These are phyloP conservation scores for Papilio polytes DNA, from an alignment of 1,140 invertebrate genomes.

Conservation along the genomic window DNA sequence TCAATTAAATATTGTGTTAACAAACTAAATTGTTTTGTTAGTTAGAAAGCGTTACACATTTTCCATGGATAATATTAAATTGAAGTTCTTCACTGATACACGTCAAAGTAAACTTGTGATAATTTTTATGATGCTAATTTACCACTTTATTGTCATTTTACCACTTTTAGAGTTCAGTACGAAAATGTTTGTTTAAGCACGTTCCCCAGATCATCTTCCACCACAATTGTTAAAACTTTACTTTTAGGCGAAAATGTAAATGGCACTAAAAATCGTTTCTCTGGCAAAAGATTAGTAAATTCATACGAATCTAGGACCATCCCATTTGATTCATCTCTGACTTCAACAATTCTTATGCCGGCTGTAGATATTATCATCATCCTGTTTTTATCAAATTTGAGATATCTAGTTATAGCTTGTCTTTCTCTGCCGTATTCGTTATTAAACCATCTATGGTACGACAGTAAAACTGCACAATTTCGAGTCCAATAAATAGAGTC, in stretches of 20 bases:
- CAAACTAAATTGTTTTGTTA: conserved; percentile 6
- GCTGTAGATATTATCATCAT: conserved; percentile 86
- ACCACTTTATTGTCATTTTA: conserved; percentile 61
- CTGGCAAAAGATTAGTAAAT: conserved; percentile 84
- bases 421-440: conserved; percentile 82
- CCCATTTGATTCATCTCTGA: conserved; percentile 86
- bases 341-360: conserved; percentile 89
- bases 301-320: conserved; percentile 88
- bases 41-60: conserved; percentile 18
- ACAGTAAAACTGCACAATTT: conserved; percentile 87
- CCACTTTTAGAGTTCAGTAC: conserved; percentile 61
- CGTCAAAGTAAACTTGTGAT: conserved; percentile 15
- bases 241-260: conserved; percentile 79
- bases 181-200: conserved; percentile 84
- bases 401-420: conserved; percentile 83
- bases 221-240: conserved; percentile 81
- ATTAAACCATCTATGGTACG: conserved; percentile 86
- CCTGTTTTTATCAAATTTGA: conserved; percentile 84
- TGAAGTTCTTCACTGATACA: conserved; percentile 4
- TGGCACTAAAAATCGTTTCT: conserved; percentile 85
- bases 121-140: conserved; percentile 38
- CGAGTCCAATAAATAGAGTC: conserved; percentile 87
- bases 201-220: conserved; percentile 84
- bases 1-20: not conserved
- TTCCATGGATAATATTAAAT: conserved; percentile 11